Evolutionary conservation across 2,113 vertebrate species (phyloP).

Genomic region (Chamaea fasciata): DNA sequence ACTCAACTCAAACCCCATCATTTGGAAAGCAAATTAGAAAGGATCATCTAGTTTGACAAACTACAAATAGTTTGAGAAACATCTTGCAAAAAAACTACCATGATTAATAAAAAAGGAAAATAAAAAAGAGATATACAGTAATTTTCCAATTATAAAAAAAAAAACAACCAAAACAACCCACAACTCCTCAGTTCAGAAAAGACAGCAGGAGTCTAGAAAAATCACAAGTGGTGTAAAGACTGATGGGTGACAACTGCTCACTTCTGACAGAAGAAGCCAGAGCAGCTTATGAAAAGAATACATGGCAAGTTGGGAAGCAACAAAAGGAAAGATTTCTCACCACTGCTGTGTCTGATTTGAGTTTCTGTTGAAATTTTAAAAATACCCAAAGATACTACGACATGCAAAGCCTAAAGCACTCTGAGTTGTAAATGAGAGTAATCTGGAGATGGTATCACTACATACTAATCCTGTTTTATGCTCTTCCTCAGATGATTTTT

Average conservation of each 20-base stretch:
- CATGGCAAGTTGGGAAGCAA: not conserved
- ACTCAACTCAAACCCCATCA: not conserved
- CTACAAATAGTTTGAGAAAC: not conserved
- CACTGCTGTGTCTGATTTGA: not conserved
- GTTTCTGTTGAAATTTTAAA: not conserved
- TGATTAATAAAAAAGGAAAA: not conserved
- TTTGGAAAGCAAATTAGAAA: not conserved
- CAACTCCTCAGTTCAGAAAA: not conserved
- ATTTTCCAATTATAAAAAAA: not conserved
- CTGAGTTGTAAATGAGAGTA: not conserved
- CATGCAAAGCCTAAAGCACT: not conserved
- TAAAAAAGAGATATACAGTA: not conserved
- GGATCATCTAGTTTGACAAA: not conserved
- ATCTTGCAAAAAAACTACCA: not conserved
- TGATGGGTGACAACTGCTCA: not conserved
- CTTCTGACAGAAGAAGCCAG: not conserved
- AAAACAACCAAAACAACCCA: not conserved
- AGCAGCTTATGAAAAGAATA: not conserved
- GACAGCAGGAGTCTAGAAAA: not conserved
- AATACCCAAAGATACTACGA: not conserved
- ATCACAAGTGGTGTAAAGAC: not conserved
- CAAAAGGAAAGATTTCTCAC: not conserved
- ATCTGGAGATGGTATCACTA: not conserved
- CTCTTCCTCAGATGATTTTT: not conserved
- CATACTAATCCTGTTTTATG: not conserved